Conservation (phyloP, 1,140 invertebrate genomes). For the Anoplophora glabripennis region DNA sequence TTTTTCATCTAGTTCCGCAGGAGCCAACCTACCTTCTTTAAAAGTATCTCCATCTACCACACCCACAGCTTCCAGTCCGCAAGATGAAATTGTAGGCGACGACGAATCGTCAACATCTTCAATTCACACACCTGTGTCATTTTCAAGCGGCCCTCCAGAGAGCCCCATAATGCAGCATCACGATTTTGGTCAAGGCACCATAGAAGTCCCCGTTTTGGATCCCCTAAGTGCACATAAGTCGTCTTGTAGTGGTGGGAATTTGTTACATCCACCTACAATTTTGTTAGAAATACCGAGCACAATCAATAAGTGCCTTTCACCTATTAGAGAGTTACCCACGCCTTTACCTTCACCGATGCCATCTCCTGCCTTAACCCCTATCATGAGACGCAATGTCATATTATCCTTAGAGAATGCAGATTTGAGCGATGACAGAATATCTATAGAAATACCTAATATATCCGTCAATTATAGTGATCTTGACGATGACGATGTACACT, state of each 20-base stretch:
- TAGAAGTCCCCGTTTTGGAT: constrained; percentile 66
- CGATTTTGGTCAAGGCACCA: constrained; percentile 41
- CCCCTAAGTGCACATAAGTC: constrained; percentile 61
- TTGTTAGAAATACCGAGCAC: constrained; percentile 67
- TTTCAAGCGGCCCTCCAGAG: constrained; percentile 55
- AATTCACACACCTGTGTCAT: constrained; percentile 56
- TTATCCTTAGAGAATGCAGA: constrained; percentile 50
- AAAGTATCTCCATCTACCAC: constrained; percentile 61
- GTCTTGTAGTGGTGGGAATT: constrained; percentile 52
- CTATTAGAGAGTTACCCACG: constrained; percentile 69
- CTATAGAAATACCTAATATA: constrained; percentile 47
- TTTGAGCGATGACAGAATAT: constrained; percentile 48
- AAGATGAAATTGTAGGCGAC: constrained; percentile 61
- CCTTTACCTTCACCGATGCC: constrained; percentile 65
- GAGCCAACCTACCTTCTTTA: constrained; percentile 53
- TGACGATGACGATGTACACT: constrained; percentile 42
- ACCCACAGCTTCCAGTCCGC: constrained; percentile 64
- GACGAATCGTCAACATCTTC: constrained; percentile 62
- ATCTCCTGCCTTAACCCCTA: constrained; percentile 66
- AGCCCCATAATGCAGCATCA: constrained; percentile 53
- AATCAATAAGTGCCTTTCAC: constrained; percentile 70
- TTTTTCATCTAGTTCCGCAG: constrained; percentile 57
- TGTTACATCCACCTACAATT: constrained; percentile 65
- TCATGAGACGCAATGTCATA: constrained; percentile 51
- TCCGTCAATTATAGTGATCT: constrained; percentile 43